Base-by-base conservation (phyloP, 2,888 invertebrate genomes). In the Heliconius ismenius region DNA sequence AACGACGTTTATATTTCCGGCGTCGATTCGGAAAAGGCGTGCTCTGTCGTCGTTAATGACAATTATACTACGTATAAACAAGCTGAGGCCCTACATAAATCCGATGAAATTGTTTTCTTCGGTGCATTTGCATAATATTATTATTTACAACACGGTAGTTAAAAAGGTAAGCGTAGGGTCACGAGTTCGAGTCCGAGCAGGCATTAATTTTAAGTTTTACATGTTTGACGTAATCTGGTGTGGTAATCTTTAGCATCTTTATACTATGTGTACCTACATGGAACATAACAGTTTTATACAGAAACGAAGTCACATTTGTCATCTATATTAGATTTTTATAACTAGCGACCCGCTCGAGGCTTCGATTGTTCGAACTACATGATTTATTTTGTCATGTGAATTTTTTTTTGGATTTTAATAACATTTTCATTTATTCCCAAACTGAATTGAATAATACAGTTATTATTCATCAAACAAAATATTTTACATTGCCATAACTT, bases 1-100 rank as follows among this genome's bases (percentile, higher is more conserved):
- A 76, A 77, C 77, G 49, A 73, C 77, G 60, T 76, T 77, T 82
- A 83, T 80, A 84, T 84, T 84, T 87, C 87, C 87, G 87, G 84
- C 83, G 85, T 76, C 80, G 84, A 86, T 86, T 86, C 86, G 85
- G 79, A 78, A 85, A 84, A 86, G 84, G 84, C 83, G 78, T 80
- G 77, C 76, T 73, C 73, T 74, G 75, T 73, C 65, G 75, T 84
- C 81, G 81, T 80, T 76, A 81, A 80, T 74, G 62, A 68, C 39
- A 78, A 64, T 77, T 75, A 78, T 75, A 49, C 49, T 49, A 77
- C 54, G 70, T 74, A 75, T 58, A 79, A 76, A 81, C 72, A 75
- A 65, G 77, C 58, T 11, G 24, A 73, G 73, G 76, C 32, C 79
- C 70, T 82, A 75, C 76, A 78, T 80, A 81, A 83, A 81, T 80